Conservation (phyloP, 2,113 vertebrate species). For the Scatophagus argus region DNA sequence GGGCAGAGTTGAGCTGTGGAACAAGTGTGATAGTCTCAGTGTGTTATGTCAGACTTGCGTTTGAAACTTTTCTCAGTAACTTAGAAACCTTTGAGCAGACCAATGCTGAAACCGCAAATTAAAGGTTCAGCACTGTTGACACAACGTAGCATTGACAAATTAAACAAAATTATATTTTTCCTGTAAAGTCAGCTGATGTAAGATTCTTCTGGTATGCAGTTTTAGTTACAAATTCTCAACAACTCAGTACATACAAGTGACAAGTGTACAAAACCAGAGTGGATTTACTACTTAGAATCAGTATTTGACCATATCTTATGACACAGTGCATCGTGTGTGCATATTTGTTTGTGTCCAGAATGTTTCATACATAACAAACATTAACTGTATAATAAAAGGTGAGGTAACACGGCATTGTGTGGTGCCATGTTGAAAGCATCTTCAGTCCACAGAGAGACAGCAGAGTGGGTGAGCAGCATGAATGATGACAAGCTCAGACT, state of each 20-base stretch:
- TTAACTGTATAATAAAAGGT: not conserved
- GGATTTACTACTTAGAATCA: not conserved
- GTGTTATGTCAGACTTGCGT: slow-evolving; percentile 22
- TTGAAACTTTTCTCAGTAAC: slow-evolving; percentile 8
- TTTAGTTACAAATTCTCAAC: not conserved
- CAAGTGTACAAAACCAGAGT: not conserved
- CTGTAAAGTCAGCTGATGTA: not conserved
- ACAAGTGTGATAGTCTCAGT: not conserved
- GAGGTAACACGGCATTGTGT: not conserved
- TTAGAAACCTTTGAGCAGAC: slow-evolving; percentile 2
- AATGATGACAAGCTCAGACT: slow-evolving; percentile 65
- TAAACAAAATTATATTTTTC: not conserved
- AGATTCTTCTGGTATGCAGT: not conserved
- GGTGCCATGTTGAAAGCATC: slow-evolving; percentile 9
- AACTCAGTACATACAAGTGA: not conserved
- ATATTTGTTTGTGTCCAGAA: not conserved
- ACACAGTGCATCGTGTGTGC: not conserved
- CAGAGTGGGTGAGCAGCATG: slow-evolving; percentile 30
- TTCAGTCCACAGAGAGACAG: slow-evolving; percentile 22
- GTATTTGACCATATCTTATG: not conserved
- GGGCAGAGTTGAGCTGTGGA: slow-evolving; percentile 84
- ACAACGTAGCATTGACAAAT: not conserved
- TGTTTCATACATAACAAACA: not conserved
- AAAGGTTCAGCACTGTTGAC: not conserved
- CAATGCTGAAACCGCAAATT: not conserved